Evolutionary conservation across 2,888 invertebrate species (phyloP).

Genomic region (Lymantria dispar): DNA sequence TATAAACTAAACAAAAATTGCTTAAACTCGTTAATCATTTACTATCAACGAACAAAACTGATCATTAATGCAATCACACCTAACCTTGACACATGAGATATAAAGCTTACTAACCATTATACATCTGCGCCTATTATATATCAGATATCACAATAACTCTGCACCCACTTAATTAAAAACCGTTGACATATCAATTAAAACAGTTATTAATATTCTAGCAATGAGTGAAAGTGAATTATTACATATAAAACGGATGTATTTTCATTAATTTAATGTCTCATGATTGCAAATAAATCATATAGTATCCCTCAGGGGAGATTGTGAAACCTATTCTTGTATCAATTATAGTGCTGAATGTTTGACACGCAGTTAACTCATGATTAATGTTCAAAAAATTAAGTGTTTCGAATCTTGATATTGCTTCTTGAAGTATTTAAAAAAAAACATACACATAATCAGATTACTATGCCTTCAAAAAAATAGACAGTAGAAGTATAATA

Average conservation of each 20-base stretch:
- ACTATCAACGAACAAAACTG: neutral
- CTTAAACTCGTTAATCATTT: neutral
- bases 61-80: slow-evolving; percentile 1
- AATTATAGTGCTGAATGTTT: slow-evolving; percentile 23
- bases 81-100: slow-evolving; percentile 6
- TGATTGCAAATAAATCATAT: slow-evolving; percentile 8
- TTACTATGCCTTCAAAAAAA: too few relatives aligned
- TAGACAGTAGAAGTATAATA: too few relatives aligned
- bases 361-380: slow-evolving; percentile 27
- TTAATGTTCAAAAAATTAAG: slow-evolving; percentile 16
- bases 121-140: neutral
- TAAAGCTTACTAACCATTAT: neutral
- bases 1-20: neutral
- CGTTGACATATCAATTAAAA: slow-evolving; percentile 16
- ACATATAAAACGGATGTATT: slow-evolving; percentile 8
- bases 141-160: slow-evolving; percentile 4
- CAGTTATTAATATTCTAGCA: slow-evolving; percentile 6
- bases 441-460: too few relatives aligned
- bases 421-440: neutral
- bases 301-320: slow-evolving; percentile 6
- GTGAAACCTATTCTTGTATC: slow-evolving; percentile 22
- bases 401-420: slow-evolving; percentile 9
- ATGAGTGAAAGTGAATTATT: slow-evolving; percentile 12
- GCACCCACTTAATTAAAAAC: slow-evolving; percentile 11
- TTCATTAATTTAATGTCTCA: slow-evolving; percentile 7